Evolutionary conservation across 2,797 vertebrate species (phyloP), one percentile per base, ranked within the genome.

Genomic region (Chaetophractus vellerosus): DNA sequence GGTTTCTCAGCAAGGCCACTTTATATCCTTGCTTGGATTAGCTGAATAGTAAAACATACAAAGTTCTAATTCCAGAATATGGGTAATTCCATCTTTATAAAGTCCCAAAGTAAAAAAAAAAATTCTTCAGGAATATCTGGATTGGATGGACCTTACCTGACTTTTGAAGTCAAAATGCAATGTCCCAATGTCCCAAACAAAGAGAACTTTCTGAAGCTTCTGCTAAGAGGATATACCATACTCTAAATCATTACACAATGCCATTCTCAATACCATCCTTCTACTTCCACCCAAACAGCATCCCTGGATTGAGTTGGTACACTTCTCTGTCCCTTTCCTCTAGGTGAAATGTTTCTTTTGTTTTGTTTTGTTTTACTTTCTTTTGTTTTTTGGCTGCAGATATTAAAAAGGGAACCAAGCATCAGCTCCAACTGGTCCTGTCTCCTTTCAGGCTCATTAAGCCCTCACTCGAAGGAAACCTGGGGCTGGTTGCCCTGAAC

Each of bases 31-130:
- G 63, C 31, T 71, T 64, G 78, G 75, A 26, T 91, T 74, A 91
- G 7, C 50, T 45, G 38, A 59, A 21, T 19, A 15, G 36, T 28
- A 83, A 90, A 87, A 28, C 10, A 16, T 31, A 66, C 21, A 45
- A 88, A 55, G 31, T 48, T 92, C 74, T 81, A 84, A 79, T 59
- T 75, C 16, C 52, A 92, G 45, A 86, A 83, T 75, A 38, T 50
- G 19, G 57, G 26, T 45, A 71, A 76, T 81, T 78, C 21, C 3
- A 57, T 69, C 50, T 82, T 78, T 48, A n/a, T 31, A 36, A 94
- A 78, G 36, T 68, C 61, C 55, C 9, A 26, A 79, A 21, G 55
- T 52, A 50, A 59, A 57, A 83, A 69, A 84, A 18, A 71, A 84
- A 19, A 75, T 24, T 33, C 10, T 52, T 69, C 23, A 83, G n/a